Conservation (phyloP, 2,113 vertebrate species). For the human region DNA sequence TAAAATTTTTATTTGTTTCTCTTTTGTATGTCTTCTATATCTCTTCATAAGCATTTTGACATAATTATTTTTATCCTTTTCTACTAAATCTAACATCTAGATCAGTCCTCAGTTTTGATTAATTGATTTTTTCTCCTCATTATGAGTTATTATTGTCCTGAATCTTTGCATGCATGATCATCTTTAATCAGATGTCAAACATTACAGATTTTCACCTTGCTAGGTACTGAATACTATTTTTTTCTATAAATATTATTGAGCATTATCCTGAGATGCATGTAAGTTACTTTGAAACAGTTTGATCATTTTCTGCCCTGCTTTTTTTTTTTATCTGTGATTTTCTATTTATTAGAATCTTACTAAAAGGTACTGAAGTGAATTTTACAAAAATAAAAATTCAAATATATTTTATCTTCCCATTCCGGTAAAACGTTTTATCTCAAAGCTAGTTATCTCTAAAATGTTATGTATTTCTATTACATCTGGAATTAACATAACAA, state of each 20-base stretch:
- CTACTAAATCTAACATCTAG: not conserved
- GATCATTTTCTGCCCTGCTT: not conserved
- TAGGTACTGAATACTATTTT: not conserved
- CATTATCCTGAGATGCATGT: not conserved
- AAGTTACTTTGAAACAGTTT: not conserved
- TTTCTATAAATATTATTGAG: not conserved
- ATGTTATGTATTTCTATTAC: not conserved
- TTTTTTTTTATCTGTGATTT: not conserved
- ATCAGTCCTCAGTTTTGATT: not conserved
- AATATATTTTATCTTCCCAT: not conserved
- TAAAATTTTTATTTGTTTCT: not conserved
- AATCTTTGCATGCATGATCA: not conserved
- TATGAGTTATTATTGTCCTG: not conserved
- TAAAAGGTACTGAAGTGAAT: not conserved
- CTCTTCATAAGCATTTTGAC: not conserved
- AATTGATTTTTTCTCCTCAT: not conserved
- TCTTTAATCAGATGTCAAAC: not conserved
- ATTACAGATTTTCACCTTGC: not conserved
- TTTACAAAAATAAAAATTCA: not conserved
- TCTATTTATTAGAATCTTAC: not conserved
- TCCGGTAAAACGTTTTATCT: not conserved
- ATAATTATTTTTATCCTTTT: not conserved
- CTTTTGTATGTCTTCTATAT: not conserved
- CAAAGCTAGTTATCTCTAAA: not conserved
- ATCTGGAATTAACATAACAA: not conserved